These are phyloP conservation scores for Cabera pusaria DNA, from an alignment of 2,888 invertebrate species.

Conservation along the genomic window DNA sequence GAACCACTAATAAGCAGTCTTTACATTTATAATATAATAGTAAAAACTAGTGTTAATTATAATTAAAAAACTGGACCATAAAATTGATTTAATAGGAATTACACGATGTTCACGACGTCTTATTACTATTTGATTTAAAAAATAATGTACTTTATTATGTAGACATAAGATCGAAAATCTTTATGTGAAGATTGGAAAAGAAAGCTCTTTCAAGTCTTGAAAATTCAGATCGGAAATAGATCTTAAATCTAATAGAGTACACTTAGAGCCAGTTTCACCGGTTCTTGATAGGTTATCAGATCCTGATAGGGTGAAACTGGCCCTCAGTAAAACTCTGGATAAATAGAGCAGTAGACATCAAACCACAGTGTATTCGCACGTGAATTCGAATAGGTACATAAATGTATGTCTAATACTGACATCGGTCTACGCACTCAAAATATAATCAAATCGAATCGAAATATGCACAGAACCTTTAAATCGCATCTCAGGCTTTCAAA, in stretches of 20 bases:
- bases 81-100: conserved; percentile 76
- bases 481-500: too few relatives aligned
- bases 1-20: conserved; percentile 77
- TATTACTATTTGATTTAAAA: conserved; percentile 23
- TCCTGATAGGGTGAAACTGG: too few relatives aligned
- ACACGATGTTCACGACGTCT: conserved; percentile 36
- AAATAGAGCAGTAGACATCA: too few relatives aligned
- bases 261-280: too few relatives aligned
- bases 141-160: conserved; percentile 37
- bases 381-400: too few relatives aligned
- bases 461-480: too few relatives aligned
- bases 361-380: too few relatives aligned
- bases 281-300: too few relatives aligned
- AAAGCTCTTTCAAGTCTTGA: conserved; percentile 17
- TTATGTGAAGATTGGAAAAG: conserved; percentile 10
- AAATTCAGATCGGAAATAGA: conserved; percentile 18
- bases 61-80: conserved; percentile 80
- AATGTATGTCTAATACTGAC: too few relatives aligned
- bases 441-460: too few relatives aligned
- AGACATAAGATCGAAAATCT: conserved; percentile 17
- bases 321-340: too few relatives aligned
- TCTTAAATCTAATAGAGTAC: conserved; percentile 14
- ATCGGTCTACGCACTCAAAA: too few relatives aligned
- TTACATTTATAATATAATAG: conserved; percentile 61
- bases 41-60: conserved; percentile 52